Base-by-base conservation (phyloP, 2,797 vertebrate species). In the Oceanodroma leucorhoa region DNA sequence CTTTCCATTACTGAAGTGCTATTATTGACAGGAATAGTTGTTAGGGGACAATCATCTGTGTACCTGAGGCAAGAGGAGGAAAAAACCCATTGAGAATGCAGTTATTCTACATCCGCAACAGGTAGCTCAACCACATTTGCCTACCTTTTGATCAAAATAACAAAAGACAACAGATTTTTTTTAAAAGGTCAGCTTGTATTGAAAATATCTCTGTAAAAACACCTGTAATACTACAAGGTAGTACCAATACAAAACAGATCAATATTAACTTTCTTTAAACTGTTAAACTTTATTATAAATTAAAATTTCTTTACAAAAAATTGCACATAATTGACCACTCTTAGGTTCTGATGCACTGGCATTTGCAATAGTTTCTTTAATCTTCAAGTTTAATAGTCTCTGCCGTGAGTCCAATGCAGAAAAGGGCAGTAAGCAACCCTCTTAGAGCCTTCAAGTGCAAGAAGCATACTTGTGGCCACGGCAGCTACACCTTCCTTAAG, bases 271-370 rank as follows among this genome's bases (percentile, higher is more conserved):
- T 96, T 97, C 97, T 98, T 98, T 98, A 98, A 98, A 99, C 98
- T 98, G 98, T 98, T 98, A 98, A 98, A 98, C 98, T 99, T 98
- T 98, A 98, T 98, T 98, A 98, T 98, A 98, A 98, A 98, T 98
- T 98, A 98, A 98, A 98, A 97, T 98, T 97, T 98, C 98, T 98
- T 98, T 98, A 98, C 98, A 98, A 98, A 98, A 98, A 98, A 99
- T 99, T 99, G 98, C 98, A 99, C 98, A 98, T 98, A 97, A 97
- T 98, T 98, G 98, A 98, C 97, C 98, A 98, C 98, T 98, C 98
- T 98, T 97, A 98, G 96, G 98, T 97, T 98, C 98, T 98, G 98
- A 98, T 98, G 98, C 98, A 98, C 98, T 98, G 98, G 98, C 98
- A 98, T 98, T 96, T 98, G 97, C 97, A 97, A 98, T 98, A 98